Conservation (phyloP, 2,797 vertebrate species). For the Danionella dracula region DNA sequence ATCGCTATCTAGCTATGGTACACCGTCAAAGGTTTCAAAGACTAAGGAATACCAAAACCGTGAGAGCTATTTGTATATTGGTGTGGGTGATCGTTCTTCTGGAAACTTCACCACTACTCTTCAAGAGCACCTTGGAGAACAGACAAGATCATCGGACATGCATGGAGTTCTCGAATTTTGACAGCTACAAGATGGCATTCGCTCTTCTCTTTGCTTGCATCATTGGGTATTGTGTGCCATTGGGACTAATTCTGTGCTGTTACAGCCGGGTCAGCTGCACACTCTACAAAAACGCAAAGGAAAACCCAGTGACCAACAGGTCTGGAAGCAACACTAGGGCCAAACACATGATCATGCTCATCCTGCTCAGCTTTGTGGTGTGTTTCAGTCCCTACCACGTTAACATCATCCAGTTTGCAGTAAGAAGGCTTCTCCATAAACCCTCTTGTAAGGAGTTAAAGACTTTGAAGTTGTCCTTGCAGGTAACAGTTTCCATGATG, state of each 20-base stretch:
- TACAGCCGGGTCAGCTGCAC: conserved; percentile 73
- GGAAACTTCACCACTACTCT: conserved; percentile 69
- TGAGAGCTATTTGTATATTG: conserved; percentile 61
- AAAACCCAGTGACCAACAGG: conserved; percentile 60
- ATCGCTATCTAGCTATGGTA: conserved; percentile 80
- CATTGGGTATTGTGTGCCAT: conserved; percentile 70
- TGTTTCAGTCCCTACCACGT: conserved; percentile 83
- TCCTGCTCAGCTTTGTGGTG: conserved; percentile 67
- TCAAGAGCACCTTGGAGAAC: conserved; percentile 55
- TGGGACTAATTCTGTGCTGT: conserved; percentile 72
- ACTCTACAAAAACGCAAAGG: conserved; percentile 64
- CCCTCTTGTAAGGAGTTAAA: conserved; percentile 65
- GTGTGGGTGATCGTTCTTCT: conserved; percentile 71
- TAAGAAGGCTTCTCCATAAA: conserved; percentile 58
- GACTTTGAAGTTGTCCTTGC: conserved; percentile 71
- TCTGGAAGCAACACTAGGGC: conserved; percentile 63
- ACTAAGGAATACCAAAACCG: conserved; percentile 57
- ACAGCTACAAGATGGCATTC: conserved; percentile 55
- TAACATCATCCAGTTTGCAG: conserved; percentile 76
- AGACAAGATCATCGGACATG: conserved; percentile 65
- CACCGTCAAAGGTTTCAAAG: conserved; percentile 59
- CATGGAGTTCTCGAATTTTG: conserved; percentile 77
- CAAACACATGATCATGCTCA: conserved; percentile 71
- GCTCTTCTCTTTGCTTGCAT: conserved; percentile 65
- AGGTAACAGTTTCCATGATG: conserved; percentile 79